Percentiles rank a stretch among this genome's conserved stretches.
phyloP scores from a whole-genome alignment of 1,140 invertebrate genomes.

The Cotesia chilonis region DNA sequence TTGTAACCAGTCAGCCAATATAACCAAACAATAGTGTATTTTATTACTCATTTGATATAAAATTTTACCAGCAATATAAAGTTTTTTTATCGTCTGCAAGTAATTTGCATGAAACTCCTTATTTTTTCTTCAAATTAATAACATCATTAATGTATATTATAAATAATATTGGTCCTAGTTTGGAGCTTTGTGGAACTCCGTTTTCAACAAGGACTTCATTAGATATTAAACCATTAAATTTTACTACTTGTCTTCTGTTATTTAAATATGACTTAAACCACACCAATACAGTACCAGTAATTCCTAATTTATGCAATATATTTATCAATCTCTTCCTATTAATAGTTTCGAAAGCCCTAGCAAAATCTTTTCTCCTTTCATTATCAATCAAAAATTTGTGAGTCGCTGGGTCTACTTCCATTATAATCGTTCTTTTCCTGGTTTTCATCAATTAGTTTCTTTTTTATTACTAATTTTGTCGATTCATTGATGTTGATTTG shows the following conservation, averaged over 20 bases:
- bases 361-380: constrained; percentile 7
- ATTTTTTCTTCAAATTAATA: neutral
- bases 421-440: constrained; percentile 9
- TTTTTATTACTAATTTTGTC: neutral
- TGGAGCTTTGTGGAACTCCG: constrained; percentile 31
- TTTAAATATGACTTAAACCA: constrained; percentile 33
- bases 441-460: neutral
- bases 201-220: neutral
- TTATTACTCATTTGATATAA: neutral
- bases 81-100: constrained; percentile 34
- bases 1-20: no score
- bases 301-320: constrained; percentile 28
- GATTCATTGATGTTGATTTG: no score
- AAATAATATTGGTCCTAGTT: constrained; percentile 24
- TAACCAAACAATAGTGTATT: no score
- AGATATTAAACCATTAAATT: no score
- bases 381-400: no score
- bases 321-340: constrained; percentile 23
- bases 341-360: constrained; percentile 38
- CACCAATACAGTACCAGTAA: constrained; percentile 20
- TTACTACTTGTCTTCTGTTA: neutral
- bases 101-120: constrained; percentile 17
- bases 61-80: constrained; percentile 24
- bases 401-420: no score
- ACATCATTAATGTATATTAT: constrained; percentile 27